These are phyloP conservation scores for Hirtodrosophila confusa DNA, from an alignment of 2,888 invertebrate species.

Conservation along the genomic window DNA sequence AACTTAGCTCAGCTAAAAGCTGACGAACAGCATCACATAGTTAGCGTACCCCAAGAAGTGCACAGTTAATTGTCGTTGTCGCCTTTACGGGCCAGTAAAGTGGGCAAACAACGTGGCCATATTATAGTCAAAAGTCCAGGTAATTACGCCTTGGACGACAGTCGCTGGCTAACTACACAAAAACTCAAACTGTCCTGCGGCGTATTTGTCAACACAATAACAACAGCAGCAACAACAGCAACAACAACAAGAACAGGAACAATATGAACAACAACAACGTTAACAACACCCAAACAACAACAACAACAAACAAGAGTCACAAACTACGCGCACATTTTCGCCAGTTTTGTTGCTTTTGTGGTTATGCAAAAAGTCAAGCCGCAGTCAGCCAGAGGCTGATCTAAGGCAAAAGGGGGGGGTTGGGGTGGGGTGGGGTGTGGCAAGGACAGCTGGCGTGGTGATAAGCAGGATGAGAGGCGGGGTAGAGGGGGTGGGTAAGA, in stretches of 20 bases:
- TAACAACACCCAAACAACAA: constrained; percentile 4
- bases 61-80: constrained; percentile 30
- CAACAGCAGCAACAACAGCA: constrained; percentile 18
- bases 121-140: constrained; percentile 71
- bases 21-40: constrained; percentile 46
- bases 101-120: constrained; percentile 68
- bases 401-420: not conserved
- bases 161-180: constrained; percentile 51
- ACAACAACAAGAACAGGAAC: constrained; percentile 7
- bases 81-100: constrained; percentile 50
- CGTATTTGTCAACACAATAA: constrained; percentile 66
- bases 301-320: constrained; percentile 43
- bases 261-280: not conserved
- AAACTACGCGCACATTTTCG: constrained; percentile 72
- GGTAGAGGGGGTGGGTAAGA: not conserved
- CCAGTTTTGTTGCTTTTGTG: constrained; percentile 57
- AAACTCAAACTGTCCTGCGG: constrained; percentile 62
- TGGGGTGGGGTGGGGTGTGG: not conserved
- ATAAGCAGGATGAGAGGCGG: too few species aligned
- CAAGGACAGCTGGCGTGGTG: not conserved
- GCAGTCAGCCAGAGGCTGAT: constrained; percentile 12
- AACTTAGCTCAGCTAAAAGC: constrained; percentile 5
- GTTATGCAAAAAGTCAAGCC: constrained; percentile 65
- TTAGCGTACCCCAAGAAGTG: constrained; percentile 42
- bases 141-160: constrained; percentile 69